Conservation (phyloP, 2,113 vertebrate genomes). For the Epinephelus lanceolatus region DNA sequence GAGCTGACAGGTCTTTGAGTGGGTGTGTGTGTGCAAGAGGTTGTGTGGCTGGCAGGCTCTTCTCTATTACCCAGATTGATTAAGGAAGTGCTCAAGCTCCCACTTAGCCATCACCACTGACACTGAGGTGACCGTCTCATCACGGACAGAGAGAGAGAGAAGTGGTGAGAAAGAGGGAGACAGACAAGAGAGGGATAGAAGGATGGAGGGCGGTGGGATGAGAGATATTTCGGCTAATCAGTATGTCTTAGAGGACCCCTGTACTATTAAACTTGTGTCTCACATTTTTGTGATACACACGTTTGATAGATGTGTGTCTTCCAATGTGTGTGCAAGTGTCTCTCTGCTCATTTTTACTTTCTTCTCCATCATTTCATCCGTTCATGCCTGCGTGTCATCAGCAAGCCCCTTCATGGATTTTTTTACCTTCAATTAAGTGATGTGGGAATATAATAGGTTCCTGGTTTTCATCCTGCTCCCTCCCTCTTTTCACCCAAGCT, state of each 20-base stretch:
- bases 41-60: constrained; percentile 42
- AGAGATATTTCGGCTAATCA: constrained; percentile 54
- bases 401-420: constrained; percentile 35
- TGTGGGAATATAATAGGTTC: constrained; percentile 49
- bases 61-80: constrained; percentile 79
- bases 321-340: neutral
- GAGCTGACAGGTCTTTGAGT: constrained; percentile 63
- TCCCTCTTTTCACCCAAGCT: constrained; percentile 1
- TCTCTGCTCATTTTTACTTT: constrained; percentile 16
- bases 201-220: neutral
- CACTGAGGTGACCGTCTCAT: constrained; percentile 67
- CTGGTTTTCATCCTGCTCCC: constrained; percentile 27
- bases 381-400: constrained; percentile 31
- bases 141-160: constrained; percentile 32
- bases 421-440: constrained; percentile 46
- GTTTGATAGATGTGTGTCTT: constrained; percentile 26
- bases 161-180: neutral
- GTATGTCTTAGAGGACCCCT: constrained; percentile 43
- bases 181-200: constrained; percentile 24
- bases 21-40: constrained; percentile 15
- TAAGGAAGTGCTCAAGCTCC: constrained; percentile 79
- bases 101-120: constrained; percentile 73
- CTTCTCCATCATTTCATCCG: constrained; percentile 31
- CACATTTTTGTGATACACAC: neutral
- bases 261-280: constrained; percentile 14